Percentiles rank a stretch among this genome's conserved stretches.
These are phyloP conservation scores for Perithous albicinctus DNA, from an alignment of 2,888 invertebrate genomes.

Conservation along the genomic window DNA sequence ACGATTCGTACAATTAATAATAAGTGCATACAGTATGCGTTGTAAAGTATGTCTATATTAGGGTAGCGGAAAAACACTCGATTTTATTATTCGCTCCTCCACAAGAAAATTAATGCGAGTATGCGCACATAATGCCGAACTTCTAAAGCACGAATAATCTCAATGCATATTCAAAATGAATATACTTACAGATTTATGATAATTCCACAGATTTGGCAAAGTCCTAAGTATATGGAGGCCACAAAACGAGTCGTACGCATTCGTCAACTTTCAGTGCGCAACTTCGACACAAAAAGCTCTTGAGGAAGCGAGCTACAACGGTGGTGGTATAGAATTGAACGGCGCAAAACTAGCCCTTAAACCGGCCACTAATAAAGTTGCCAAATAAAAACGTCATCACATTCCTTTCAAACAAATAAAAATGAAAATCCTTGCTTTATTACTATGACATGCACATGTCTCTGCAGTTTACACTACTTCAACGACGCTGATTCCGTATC, in stretches of 20 bases:
- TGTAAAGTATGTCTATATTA: too few species aligned
- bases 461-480: neutral
- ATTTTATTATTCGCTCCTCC: too few species aligned
- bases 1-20: too few species aligned
- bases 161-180: neutral
- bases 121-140: too few species aligned
- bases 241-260: conserved; percentile 42
- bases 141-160: too few species aligned
- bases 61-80: too few species aligned
- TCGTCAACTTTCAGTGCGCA: conserved; percentile 60
- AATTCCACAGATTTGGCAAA: conserved; percentile 63
- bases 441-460: neutral
- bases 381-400: conserved; percentile 7
- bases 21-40: too few species aligned
- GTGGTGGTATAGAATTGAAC: conserved; percentile 49
- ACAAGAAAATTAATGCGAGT: too few species aligned
- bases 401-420: neutral
- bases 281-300: conserved; percentile 53
- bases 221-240: conserved; percentile 33
- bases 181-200: neutral
- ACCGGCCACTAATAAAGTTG: neutral
- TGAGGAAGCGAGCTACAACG: conserved; percentile 37
- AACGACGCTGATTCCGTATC: neutral
- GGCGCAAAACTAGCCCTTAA: conserved; percentile 46
- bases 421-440: neutral